Evolutionary conservation across 2,113 vertebrate species (phyloP), one percentile per base, ranked within the genome.

Genomic region (Boleophthalmus pectinirostris): DNA sequence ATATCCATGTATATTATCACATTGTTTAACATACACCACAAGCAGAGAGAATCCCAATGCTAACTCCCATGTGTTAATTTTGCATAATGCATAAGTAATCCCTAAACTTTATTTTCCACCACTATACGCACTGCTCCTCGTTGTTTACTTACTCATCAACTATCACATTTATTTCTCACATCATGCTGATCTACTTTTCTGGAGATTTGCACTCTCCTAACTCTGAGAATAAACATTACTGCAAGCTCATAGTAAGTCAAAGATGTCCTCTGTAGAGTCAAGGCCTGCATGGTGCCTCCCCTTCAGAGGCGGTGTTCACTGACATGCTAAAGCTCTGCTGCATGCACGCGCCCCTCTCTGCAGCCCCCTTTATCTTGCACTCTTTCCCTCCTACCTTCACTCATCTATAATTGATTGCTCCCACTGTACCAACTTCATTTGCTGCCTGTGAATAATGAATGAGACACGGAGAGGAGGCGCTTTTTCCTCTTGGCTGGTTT

Each of bases 321-420:
- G 73, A 86, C 79, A 75, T 85, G 85, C 84, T 77, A 74, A 74
- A 73, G 68, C 75, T 56, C 75, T 65, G 82, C 84, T 73, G 68
- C 82, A 86, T 89, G 80, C 33, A 71, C 73, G 73, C 77, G 74
- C 80, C 77, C 25, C 71, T 82, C 77, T 74, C 63, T 66, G 74
- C 84, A 72, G 77, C 77, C 77, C 23, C 80, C 77, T 79, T 77
- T 79, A 83, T 65, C 84, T 78, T 73, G 66, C 73, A 68, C 78
- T 45, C 49, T 51, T 60, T 74, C 72, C 72, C 83, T 88, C 83
- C 80, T 83, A 84, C 85, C 88, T 85, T 82, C 83, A 78, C 90
- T 91, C 91, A 93, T 93, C 67, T 88, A 94, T 94, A 93, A 92
- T 93, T 93, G 90, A 94, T 89, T 76, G 83, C 86, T 92, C 89